Evolutionary conservation across 2,888 invertebrate genomes (phyloP).

Genomic region (Ditula angustiorana): DNA sequence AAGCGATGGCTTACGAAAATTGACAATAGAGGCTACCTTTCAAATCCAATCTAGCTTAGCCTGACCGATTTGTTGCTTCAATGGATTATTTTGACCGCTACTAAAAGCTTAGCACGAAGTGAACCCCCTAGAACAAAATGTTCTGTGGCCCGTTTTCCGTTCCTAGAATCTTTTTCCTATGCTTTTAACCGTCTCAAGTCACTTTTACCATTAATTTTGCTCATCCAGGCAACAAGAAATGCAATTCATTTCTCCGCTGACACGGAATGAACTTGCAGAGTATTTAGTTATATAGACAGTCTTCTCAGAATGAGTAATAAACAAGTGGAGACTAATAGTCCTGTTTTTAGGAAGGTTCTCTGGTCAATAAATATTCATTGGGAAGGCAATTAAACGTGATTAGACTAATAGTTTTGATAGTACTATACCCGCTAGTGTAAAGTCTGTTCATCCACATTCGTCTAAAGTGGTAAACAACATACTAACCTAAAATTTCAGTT

Average conservation of each 20-base stretch:
- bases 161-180: not conserved
- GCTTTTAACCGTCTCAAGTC: not conserved
- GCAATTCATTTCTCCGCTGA: not conserved
- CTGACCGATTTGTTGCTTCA: not conserved
- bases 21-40: slow-evolving; percentile 43
- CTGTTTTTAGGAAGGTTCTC: not conserved
- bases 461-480: no score
- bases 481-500: no score
- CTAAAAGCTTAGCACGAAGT: not conserved
- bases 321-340: not conserved
- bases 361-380: no score
- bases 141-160: not conserved
- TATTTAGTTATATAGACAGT: not conserved
- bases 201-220: slow-evolving; percentile 5
- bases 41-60: slow-evolving; percentile 15
- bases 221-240: not conserved
- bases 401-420: no score
- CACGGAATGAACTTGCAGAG: not conserved
- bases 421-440: no score
- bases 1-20: not conserved
- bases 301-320: not conserved
- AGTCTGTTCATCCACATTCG: no score
- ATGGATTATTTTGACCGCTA: not conserved
- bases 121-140: no score
- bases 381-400: no score